Base-by-base conservation (phyloP, 2,888 invertebrate species). In the Melinaea menophilus region DNA sequence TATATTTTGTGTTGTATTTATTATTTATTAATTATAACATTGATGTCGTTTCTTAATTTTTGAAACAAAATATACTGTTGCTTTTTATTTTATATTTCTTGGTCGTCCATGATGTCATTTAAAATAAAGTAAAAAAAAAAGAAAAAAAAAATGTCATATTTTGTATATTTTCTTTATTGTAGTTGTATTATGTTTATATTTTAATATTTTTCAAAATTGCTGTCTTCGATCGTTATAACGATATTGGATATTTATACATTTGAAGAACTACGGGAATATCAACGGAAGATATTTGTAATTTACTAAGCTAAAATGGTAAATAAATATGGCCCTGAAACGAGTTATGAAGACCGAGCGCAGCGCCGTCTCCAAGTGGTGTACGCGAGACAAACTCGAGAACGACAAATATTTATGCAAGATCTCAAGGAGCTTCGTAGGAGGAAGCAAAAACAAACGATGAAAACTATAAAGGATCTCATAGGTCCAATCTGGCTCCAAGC, bases 401-500 rank as follows among this genome's bases (percentile, higher is more conserved):
- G 80, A 45, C 81, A 82, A 70, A 60, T 82, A 22, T 90, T 84
- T 69, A 84, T 90, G 84, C 75, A 86, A 58, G 90, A 87, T 56
- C 81, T 90, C n/a, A 81, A 78, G 59, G 73, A 76, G 58, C 63
- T 78, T 37, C 81, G 90, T 3, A 78, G 66, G 60, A 71, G 75
- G 41, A 77, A 64, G 57, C 73, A 76, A 5, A 83, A 77, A 67
- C 54, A 66, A 9, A 48, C 79, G 12, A 63, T 80, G 5, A 73
- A 71, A 62, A 68, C 47, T 11, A 73, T 86, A n/a, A 77, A 58
- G 61, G 56, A 63, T 2, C 64, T 74, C 2, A 74, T 87, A 5
- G 90, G 90, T 2, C 89, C 90, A 0, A 76, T 66, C 9, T 91
- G 90, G 90, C 86, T 88, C 65, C 88, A 90, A 70, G 81, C 83